Evolutionary conservation across 2,797 vertebrate genomes (phyloP).

Genomic region (Phrynocephalus forsythii): DNA sequence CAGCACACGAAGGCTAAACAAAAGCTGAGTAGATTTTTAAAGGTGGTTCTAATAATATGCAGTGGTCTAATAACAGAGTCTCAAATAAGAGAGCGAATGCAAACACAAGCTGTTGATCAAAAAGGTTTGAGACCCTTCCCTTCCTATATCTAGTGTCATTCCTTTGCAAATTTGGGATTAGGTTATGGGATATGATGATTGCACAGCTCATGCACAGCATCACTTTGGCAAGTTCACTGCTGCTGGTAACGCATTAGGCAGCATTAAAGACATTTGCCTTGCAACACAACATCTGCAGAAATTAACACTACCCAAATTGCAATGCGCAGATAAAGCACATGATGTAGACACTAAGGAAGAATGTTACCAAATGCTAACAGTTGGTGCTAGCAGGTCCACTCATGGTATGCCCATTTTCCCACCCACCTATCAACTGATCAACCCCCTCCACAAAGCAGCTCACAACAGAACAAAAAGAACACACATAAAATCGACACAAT

Average conservation of each 20-base stretch:
- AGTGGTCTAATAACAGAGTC: neutral
- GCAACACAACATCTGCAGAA: slow-evolving; percentile 43
- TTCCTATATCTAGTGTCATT: neutral
- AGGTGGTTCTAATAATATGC: neutral
- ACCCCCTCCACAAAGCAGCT: neutral
- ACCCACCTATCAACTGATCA: neutral
- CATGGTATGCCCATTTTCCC: neutral
- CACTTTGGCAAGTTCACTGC: slow-evolving; percentile 25
- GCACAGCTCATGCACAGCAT: rapidly evolving
- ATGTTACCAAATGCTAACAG: neutral
- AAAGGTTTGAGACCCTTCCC: neutral
- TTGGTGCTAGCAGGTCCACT: neutral
- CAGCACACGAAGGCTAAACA: neutral
- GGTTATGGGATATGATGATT: neutral
- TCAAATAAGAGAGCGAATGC: neutral
- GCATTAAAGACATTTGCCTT: slow-evolving; percentile 47
- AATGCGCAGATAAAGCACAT: slow-evolving; percentile 19
- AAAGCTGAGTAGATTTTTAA: neutral
- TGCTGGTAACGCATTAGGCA: neutral
- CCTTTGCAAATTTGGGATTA: neutral
- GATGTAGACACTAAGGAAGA: neutral
- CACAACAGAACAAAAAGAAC: neutral
- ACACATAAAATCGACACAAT: neutral
- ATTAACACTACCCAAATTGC: slow-evolving; percentile 59
- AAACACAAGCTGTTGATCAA: too few relatives aligned